Percentiles rank a stretch among this genome's conserved stretches.
phyloP scores from a whole-genome alignment of 37 sponge, comb jelly and placozoan species.

The Aphrocallistes beatrix region DNA sequence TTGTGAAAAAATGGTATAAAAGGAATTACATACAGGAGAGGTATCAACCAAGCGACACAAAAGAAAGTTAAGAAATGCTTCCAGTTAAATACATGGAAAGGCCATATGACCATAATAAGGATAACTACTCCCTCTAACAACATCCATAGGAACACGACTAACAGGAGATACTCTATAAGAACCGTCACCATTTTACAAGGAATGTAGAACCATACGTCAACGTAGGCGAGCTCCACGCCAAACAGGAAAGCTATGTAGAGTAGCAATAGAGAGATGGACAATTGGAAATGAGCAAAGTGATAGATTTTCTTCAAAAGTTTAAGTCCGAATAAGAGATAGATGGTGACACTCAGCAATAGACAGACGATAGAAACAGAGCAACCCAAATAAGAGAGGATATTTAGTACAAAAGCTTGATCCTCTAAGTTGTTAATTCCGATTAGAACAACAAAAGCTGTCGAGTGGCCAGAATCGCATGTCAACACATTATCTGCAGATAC shows the following conservation, averaged over 20 bases:
- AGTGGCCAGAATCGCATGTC: background rate
- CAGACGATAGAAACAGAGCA: slow-evolving; percentile 42
- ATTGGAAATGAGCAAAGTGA: slow-evolving; percentile 3
- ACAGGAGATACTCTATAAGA: background rate
- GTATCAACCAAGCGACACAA: background rate
- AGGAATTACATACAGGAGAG: background rate
- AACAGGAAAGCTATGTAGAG: background rate
- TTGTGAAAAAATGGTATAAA: background rate
- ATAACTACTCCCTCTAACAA: background rate
- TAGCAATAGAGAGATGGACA: background rate
- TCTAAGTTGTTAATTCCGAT: background rate
- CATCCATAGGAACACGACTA: background rate
- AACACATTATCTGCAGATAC: background rate
- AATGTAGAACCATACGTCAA: background rate
- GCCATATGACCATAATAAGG: background rate
- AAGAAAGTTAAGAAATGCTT: background rate
- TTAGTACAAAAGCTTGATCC: slow-evolving; percentile 25
- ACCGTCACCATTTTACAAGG: background rate
- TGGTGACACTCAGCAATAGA: slow-evolving; percentile 30
- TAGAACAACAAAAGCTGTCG: background rate
- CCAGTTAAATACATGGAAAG: background rate
- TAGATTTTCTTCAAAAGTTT: background rate
- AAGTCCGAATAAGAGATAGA: slow-evolving; percentile 27
- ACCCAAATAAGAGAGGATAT: slow-evolving; percentile 41
- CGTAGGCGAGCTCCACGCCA: background rate